phyloP scores from a whole-genome alignment of 64 coral and sea anemone species.

The Anthopleura sola region DNA sequence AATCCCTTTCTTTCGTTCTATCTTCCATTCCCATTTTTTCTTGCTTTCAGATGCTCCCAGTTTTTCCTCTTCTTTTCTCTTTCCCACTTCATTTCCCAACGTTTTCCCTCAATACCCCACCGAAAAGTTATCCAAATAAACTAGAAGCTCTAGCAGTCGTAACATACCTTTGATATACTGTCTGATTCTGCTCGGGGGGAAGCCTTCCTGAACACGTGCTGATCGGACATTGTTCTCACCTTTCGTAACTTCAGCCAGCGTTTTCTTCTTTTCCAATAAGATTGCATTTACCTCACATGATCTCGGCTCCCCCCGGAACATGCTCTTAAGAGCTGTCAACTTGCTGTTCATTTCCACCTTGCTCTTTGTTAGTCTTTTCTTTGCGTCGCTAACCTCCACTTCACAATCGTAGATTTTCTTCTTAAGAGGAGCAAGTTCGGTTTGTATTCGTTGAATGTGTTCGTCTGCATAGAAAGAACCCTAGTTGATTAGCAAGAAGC shows the following conservation, averaged over 20 bases:
- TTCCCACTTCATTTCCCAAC: too few relatives aligned
- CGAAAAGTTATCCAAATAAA: background rate
- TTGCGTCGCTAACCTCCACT: conserved; percentile 21
- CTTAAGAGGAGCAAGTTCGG: conserved; percentile 50
- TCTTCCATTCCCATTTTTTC: too few relatives aligned
- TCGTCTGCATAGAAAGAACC: conserved; percentile 43
- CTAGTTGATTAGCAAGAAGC: background rate
- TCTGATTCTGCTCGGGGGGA: conserved; percentile 60
- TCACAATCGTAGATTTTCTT: conserved; percentile 52
- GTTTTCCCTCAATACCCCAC: too few relatives aligned
- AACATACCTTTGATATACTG: conserved; percentile 82
- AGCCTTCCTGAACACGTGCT: conserved; percentile 16
- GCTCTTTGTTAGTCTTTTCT: conserved; percentile 4
- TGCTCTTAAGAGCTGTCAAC: conserved; percentile 39
- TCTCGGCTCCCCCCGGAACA: conserved; percentile 62
- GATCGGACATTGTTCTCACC: conserved; percentile 3
- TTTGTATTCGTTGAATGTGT: conserved; percentile 81
- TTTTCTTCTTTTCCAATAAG: conserved; percentile 21
- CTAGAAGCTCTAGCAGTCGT: background rate
- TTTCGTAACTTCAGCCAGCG: conserved; percentile 17
- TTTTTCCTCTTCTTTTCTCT: too few relatives aligned
- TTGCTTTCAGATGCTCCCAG: too few relatives aligned
- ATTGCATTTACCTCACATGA: conserved; percentile 38
- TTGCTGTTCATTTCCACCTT: conserved; percentile 19
- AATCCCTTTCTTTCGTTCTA: too few relatives aligned